These are phyloP conservation scores for Uloborus plumipes DNA, from an alignment of 2,888 invertebrate genomes.

Conservation along the genomic window DNA sequence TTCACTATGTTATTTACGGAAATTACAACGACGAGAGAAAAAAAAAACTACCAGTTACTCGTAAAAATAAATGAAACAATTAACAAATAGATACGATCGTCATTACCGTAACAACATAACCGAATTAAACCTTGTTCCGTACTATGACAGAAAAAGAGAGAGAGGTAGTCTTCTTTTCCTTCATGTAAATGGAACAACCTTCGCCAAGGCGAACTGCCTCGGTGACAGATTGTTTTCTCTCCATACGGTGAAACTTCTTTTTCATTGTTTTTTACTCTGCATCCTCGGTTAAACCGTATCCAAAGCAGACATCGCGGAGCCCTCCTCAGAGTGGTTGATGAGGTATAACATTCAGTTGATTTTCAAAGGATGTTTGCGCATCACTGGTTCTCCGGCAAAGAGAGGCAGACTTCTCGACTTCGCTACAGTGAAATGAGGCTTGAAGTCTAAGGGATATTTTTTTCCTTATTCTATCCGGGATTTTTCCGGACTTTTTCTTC, in stretches of 20 bases:
- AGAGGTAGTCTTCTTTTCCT: no score
- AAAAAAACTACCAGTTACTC: no score
- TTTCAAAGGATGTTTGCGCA: constrained; percentile 38
- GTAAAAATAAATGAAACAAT: no score
- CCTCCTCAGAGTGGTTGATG: constrained; percentile 48
- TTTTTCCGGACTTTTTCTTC: constrained; percentile 30
- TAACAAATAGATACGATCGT: no score
- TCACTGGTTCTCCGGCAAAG: constrained; percentile 28
- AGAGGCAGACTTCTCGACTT: constrained; percentile 16
- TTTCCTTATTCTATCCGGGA: constrained; percentile 9
- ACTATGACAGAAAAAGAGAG: no score
- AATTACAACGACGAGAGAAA: no score
- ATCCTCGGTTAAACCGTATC: background rate
- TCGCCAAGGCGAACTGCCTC: constrained; percentile 20
- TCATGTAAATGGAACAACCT: constrained; percentile 47
- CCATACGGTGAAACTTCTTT: constrained; percentile 24
- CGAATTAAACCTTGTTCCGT: no score
- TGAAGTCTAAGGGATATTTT: constrained; percentile 26
- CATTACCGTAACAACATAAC: no score
- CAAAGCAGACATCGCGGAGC: constrained; percentile 34
- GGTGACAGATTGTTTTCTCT: constrained; percentile 43
- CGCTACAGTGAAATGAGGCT: constrained; percentile 45
- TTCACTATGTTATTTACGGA: no score
- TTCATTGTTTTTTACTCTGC: constrained; percentile 11
- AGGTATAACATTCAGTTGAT: constrained; percentile 52